A percentile compares a stretch with the other conserved stretches of the same genome.
These are phyloP conservation scores for Polymixis flavicincta DNA, from an alignment of 2,888 invertebrate species.

Conservation along the genomic window DNA sequence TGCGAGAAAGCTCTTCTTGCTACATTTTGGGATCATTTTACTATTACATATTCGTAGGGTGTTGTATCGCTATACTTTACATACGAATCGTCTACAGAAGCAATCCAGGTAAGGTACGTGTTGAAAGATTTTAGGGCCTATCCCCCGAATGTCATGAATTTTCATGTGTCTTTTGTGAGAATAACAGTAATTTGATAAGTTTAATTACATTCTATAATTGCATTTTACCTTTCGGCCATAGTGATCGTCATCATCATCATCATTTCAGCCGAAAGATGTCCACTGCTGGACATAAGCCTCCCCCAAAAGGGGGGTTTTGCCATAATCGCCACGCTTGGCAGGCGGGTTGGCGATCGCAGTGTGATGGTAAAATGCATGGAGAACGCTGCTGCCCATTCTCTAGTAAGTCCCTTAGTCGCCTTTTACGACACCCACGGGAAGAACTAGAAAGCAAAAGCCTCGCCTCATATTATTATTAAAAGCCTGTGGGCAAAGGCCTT, in stretches of 20 bases:
- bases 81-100: slow-evolving; percentile 33
- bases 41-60: slow-evolving; percentile 45
- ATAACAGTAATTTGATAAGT: not conserved
- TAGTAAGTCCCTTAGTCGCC: no score
- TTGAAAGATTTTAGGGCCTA: not conserved
- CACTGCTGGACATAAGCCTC: no score
- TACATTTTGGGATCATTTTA: slow-evolving; percentile 12
- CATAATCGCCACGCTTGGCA: no score
- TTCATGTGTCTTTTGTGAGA: not conserved
- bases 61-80: slow-evolving; percentile 43
- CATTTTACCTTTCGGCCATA: not conserved
- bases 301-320: no score
- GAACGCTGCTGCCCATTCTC: no score
- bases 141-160: not conserved
- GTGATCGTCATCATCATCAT: no score
- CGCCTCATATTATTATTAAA: no score
- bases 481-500: no score
- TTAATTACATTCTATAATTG: not conserved
- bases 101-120: slow-evolving; percentile 22
- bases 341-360: no score
- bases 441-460: not conserved
- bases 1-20: slow-evolving; percentile 8
- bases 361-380: no score
- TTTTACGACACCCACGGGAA: no score
- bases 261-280: no score